Evolutionary conservation across 2,113 vertebrate species (phyloP).

Genomic region (Sus scrofa): DNA sequence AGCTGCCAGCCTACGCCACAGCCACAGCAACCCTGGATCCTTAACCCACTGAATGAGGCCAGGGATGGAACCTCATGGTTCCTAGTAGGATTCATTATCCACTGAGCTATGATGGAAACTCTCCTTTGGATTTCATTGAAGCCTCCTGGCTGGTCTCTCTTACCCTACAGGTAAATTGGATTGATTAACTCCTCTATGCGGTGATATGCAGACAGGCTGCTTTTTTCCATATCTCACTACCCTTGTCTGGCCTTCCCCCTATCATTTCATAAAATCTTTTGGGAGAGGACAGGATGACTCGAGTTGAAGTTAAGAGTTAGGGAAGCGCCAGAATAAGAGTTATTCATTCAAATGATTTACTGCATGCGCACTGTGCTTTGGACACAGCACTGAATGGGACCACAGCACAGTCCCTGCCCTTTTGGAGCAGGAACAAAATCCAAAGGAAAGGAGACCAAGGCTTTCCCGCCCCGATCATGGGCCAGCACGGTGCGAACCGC

Average conservation of each 20-base stretch:
- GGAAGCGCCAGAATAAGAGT: neutral
- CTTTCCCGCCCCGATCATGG: neutral
- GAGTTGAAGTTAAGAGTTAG: neutral
- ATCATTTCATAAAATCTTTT: neutral
- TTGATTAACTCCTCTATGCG: neutral
- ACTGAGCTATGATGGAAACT: too few species aligned
- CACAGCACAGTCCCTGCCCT: too few species aligned
- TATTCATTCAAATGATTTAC: neutral
- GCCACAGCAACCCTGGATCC: too few species aligned
- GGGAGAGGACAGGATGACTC: neutral
- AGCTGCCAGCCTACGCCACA: too few species aligned
- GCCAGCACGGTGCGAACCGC: fast-evolving
- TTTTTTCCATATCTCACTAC: neutral
- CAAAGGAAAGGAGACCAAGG: neutral
- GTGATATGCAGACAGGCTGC: neutral
- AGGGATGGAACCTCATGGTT: too few species aligned
- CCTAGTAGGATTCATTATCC: too few species aligned
- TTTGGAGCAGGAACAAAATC: neutral
- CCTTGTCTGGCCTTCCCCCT: neutral
- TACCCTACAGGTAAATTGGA: neutral
- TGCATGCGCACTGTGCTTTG: neutral
- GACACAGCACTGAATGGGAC: neutral
- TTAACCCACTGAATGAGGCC: too few species aligned
- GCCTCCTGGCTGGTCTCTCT: neutral
- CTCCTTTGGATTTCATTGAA: neutral